phyloP scores from a whole-genome alignment of 1,140 invertebrate species.

The Hesperophylax magnus region DNA sequence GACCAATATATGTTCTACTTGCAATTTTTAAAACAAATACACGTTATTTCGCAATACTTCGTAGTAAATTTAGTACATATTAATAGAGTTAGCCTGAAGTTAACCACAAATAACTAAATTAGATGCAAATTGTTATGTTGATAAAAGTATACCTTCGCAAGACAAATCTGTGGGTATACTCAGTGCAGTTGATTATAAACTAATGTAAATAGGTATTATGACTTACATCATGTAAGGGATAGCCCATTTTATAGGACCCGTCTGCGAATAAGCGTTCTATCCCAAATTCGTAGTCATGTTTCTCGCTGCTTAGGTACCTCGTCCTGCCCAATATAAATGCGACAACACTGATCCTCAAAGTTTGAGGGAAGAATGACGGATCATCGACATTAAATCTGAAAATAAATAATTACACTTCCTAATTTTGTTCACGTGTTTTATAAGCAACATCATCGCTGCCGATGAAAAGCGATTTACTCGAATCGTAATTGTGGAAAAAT shows the following conservation, averaged over 20 bases:
- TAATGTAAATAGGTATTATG: neutral
- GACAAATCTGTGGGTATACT: too few species aligned
- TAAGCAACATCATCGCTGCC: neutral
- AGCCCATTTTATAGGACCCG: conserved; percentile 85
- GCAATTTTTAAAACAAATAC: too few species aligned
- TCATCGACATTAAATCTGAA: conserved; percentile 87
- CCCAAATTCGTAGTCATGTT: neutral
- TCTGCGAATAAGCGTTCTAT: conserved; percentile 86
- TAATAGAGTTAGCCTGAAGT: too few species aligned
- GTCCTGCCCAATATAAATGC: conserved; percentile 94
- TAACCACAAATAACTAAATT: too few species aligned
- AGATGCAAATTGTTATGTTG: too few species aligned
- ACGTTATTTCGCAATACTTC: too few species aligned
- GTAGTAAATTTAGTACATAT: too few species aligned
- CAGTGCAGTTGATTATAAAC: too few species aligned
- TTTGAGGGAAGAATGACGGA: conserved; percentile 87
- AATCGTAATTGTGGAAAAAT: neutral
- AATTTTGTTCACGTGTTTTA: neutral
- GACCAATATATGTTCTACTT: too few species aligned
- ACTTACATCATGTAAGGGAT: conserved; percentile 92
- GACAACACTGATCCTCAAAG: conserved; percentile 87
- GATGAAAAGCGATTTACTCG: neutral
- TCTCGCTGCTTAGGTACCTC: conserved; percentile 77
- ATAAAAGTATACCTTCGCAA: too few species aligned
- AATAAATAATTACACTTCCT: conserved; percentile 40